Evolutionary conservation across 2,113 vertebrate genomes (phyloP).

Genomic region (Rallus limicola): DNA sequence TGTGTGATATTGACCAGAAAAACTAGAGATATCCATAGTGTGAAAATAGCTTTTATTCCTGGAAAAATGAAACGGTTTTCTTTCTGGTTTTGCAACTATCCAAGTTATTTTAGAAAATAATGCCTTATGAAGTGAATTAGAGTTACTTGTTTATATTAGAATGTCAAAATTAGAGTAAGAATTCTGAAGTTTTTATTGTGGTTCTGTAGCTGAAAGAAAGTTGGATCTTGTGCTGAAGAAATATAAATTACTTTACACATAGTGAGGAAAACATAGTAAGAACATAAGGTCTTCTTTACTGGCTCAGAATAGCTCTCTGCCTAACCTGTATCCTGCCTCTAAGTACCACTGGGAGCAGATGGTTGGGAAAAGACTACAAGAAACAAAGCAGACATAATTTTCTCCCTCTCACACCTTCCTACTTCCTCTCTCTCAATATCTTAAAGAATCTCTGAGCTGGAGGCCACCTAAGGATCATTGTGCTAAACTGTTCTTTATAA

Average conservation of each 20-base stretch:
- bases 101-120: background rate
- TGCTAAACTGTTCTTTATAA: background rate
- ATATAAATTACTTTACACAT: background rate
- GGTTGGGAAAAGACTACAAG: background rate
- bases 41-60: background rate
- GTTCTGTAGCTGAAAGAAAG: background rate
- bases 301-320: conserved; percentile 20
- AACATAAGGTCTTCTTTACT: conserved; percentile 3
- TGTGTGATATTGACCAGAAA: background rate
- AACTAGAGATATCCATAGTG: background rate
- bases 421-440: background rate
- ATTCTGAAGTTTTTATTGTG: background rate
- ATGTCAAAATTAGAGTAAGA: background rate
- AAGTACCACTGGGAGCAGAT: background rate
- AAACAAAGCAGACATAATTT: conserved; percentile 5
- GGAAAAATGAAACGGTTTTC: background rate
- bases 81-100: background rate
- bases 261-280: background rate
- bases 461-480: background rate
- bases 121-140: background rate
- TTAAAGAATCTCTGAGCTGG: background rate
- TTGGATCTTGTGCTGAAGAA: background rate
- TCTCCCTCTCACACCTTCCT: conserved; percentile 8
- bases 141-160: background rate
- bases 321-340: background rate